Evolutionary conservation across 1,140 invertebrate genomes (phyloP), one percentile per base, ranked within the genome.

Genomic region (Drosophila truncata): DNA sequence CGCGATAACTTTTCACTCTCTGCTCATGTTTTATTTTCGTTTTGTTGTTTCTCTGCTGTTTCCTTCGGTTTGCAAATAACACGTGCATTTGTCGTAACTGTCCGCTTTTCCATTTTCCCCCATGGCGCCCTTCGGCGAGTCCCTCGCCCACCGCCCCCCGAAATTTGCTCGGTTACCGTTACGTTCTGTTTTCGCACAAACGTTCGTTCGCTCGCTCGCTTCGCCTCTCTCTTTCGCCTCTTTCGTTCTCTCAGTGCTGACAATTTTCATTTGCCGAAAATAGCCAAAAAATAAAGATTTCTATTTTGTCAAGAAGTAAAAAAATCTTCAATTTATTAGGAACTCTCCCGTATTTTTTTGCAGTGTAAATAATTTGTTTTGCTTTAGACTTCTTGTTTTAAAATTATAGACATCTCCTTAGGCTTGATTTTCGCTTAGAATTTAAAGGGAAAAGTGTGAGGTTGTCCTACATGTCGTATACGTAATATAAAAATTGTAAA

Each of bases 51-150:
- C 70, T 66, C 63, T 75, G 50, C 64, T 64, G 55, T 52, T 66
- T 65, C 42, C 85, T 69, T 78, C 58, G 59, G 47, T 41, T 70
- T 35, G 79, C 84, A 78, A 91, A 84, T 78, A 90, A 82, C 86
- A 90, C 85, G 85, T 90, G 86, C 85, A 85, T 78, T 74, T 83
- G 60, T 62, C 82, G 60, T 79, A 60, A 44, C 64, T 58, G 55
- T 31, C 55, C 18, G 54, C 61, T 49, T 29, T 25, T 10, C 8
- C 41, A n/a, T 31, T 47, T 27, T 42, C 55, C n/a, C 41, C 41
- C 41, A 27, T 23, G n/a, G n/a, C 39, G 50, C 23, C 57, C 6
- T 27, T 10, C 57, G 33, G 11, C 41, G 35, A 33, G 8, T 27
- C 16, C 39, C 0, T 16, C 57, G 29, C 25, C 76, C 54, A 31